Base-by-base conservation (phyloP, 2,888 invertebrate species). In the Andrena praecox region DNA sequence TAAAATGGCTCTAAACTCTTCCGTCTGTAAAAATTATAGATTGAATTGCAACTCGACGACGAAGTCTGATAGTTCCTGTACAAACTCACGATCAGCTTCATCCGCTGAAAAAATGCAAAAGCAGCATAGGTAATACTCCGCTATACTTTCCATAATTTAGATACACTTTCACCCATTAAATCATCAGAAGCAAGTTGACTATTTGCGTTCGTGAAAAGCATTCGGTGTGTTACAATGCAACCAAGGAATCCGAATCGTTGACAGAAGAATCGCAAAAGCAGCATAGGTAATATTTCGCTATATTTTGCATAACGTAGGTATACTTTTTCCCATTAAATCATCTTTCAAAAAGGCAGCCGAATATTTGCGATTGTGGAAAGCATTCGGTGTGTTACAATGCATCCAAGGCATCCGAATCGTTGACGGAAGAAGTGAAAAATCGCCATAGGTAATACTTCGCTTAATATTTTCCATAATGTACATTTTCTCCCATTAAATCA, bases 1-100 rank as follows among this genome's bases (percentile, higher is more conserved):
- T 33, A 50, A 16, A 60, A 81, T 81, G 73, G 10, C 59, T 33
- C 5, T 10, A 16, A 24, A 56, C 2, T 5, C 7, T 2, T 4
- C 10, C 1, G 12, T 20, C 2, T 31, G 7, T 60, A 10, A 12
- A n/a, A 24, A 35, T 1, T 24, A 42, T 29, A 2, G 1, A 8
- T 8, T 10, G 0, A 33, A 12, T 27, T 29, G 42, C 5, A 3
- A 4, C 3, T 8, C 12, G 20, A 12, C 50, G 31, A n/a, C 24
- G 10, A 62, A 35, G 16, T 67, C 60, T 6, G 16, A 35, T 29
- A 56, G 24, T 56, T 10, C 24, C 56, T 27, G 27, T 24, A 24
- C 10, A 56, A 56, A 56, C 20, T 24, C 24, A 27, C 20, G 24
- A 56, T 24, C 54, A 8, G 24, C n/a, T 54, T 54, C 54, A 10